Conservation (phyloP, 35 echinoderm and acorn worm genomes). For the Ptychodera flava region DNA sequence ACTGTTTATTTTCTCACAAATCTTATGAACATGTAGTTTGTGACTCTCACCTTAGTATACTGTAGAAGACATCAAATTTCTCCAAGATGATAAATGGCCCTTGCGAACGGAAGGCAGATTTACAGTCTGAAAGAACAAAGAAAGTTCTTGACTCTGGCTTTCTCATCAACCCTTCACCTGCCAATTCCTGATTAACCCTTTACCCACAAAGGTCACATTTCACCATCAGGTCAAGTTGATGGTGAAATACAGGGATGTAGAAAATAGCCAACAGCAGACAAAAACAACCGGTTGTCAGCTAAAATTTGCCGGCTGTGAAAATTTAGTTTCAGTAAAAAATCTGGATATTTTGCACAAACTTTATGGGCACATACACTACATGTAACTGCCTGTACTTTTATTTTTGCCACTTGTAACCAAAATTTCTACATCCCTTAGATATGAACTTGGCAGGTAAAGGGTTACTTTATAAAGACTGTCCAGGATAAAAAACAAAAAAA, state of each 20-base stretch:
- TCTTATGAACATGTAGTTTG: neutral
- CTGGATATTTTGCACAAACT: no score
- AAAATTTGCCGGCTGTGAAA: neutral
- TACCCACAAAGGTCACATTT: neutral
- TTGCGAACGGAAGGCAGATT: conserved; percentile 47
- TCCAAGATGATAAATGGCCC: conserved; percentile 66
- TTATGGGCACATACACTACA: no score
- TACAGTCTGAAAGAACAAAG: conserved; percentile 48
- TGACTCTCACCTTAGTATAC: conserved; percentile 63
- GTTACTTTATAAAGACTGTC: no score
- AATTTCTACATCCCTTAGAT: no score
- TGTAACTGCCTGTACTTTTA: no score
- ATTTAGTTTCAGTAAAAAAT: no score
- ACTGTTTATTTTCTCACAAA: neutral
- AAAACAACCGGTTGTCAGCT: neutral
- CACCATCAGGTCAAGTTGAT: no score
- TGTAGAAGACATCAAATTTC: conserved; percentile 93
- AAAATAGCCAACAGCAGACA: neutral
- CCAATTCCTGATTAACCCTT: neutral
- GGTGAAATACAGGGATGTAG: no score
- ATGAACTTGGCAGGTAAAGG: no score
- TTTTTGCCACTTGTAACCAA: no score
- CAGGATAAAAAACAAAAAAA: no score
- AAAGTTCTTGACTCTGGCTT: neutral
- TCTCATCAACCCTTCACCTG: no score